Percentiles rank a stretch among this genome's conserved stretches.
Conservation (phyloP, 2,113 vertebrate species). For the Arizona elegans region DNA sequence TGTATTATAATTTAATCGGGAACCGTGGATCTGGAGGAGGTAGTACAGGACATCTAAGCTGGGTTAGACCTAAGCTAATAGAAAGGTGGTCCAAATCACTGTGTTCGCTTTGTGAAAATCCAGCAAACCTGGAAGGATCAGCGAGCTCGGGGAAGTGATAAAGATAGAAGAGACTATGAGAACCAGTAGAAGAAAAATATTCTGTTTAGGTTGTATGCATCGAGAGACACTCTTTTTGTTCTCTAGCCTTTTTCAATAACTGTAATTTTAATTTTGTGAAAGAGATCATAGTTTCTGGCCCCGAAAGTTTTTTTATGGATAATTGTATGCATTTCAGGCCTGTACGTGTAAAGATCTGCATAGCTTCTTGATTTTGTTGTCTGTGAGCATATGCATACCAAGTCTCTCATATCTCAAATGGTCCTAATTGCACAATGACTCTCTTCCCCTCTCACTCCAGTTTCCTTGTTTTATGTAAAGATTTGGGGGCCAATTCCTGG, state of each 20-base stretch:
- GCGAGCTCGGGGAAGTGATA: background rate
- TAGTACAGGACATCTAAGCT: background rate
- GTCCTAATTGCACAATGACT: background rate
- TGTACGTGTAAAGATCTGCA: background rate
- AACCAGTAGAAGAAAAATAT: background rate
- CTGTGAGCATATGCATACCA: background rate
- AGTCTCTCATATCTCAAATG: background rate
- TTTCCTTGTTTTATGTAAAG: background rate
- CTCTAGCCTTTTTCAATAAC: background rate
- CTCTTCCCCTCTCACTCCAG: too few species aligned
- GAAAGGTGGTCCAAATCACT: background rate
- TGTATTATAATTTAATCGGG: background rate
- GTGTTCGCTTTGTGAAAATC: background rate
- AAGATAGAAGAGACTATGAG: background rate
- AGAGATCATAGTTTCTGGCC: background rate
- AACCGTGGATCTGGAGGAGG: background rate
- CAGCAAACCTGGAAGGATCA: background rate
- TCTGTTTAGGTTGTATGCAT: background rate
- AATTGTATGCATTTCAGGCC: background rate
- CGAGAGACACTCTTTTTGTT: background rate
- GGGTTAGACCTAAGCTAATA: background rate
- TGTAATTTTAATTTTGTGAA: background rate
- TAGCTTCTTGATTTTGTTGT: background rate
- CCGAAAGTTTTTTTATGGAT: background rate
- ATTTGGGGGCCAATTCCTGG: background rate